phyloP scores from a whole-genome alignment of 1,140 invertebrate species.

The Muscidifurax raptorellus region DNA sequence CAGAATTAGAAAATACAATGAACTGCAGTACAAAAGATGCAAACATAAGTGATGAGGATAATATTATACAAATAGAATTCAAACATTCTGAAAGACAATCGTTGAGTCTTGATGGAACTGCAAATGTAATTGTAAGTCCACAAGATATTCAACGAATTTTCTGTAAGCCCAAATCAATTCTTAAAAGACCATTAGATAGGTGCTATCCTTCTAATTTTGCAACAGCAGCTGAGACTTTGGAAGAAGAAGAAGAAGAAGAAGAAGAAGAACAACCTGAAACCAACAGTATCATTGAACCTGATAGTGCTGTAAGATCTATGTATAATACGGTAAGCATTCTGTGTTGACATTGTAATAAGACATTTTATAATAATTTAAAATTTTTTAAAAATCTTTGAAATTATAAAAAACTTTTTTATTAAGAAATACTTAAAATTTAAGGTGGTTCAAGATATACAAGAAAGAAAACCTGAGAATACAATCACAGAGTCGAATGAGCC shows the following conservation, averaged over 20 bases:
- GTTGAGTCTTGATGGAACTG: conserved; percentile 3
- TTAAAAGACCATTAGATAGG: conserved; percentile 62
- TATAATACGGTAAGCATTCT: conserved; percentile 54
- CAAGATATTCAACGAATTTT: conserved; percentile 65
- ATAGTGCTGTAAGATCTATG: conserved; percentile 47
- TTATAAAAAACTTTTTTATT: neutral
- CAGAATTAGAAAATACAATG: neutral
- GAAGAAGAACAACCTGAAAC: conserved; percentile 22
- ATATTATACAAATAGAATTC: conserved; percentile 62
- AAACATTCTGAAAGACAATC: conserved; percentile 58
- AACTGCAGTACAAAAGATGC: conserved; percentile 9
- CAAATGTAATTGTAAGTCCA: conserved; percentile 58
- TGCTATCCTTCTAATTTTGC: conserved; percentile 11
- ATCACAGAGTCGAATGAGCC: conserved; percentile 23
- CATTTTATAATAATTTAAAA: no score
- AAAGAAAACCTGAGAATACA: conserved; percentile 22
- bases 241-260: conserved; percentile 50
- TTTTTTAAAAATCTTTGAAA: no score
- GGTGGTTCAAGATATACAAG: conserved; percentile 58
- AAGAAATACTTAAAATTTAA: conserved; percentile 37
- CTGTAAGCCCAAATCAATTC: conserved; percentile 64
- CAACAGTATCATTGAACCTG: neutral
- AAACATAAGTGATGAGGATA: conserved; percentile 51
- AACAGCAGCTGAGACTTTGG: conserved; percentile 48
- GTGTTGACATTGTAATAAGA: neutral